phyloP scores from a whole-genome alignment of 2,888 invertebrate species.

The Lasioglossum calceatum region DNA sequence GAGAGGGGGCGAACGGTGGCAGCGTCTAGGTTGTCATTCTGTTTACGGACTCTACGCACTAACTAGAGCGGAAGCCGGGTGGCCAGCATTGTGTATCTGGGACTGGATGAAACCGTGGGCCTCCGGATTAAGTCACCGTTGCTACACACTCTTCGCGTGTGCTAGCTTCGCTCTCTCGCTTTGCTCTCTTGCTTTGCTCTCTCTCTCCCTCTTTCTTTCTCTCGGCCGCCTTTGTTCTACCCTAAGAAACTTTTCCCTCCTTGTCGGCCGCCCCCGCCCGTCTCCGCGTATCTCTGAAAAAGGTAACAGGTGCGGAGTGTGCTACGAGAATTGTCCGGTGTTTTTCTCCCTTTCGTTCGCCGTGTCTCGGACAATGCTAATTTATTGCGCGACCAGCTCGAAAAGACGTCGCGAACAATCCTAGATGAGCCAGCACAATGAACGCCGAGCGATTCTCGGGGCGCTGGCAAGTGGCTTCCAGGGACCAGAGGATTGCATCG shows the following conservation, averaged over 20 bases:
- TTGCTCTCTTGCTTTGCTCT: slow-evolving; percentile 1
- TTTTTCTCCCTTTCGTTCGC: slow-evolving; percentile 26
- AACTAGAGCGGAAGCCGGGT: slow-evolving; percentile 79
- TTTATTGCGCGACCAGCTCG: slow-evolving; percentile 65
- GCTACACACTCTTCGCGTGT: slow-evolving; percentile 50
- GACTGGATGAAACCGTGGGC: slow-evolving; percentile 64
- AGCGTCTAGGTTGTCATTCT: slow-evolving; percentile 72
- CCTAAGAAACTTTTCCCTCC: slow-evolving; percentile 38
- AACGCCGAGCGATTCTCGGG: slow-evolving; percentile 33
- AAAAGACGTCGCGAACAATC: slow-evolving; percentile 60
- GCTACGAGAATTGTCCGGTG: slow-evolving; percentile 55
- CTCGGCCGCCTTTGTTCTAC: slow-evolving; percentile 24
- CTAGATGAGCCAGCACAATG: slow-evolving; percentile 65
- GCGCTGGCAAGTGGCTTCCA: slow-evolving; percentile 47
- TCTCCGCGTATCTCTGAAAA: slow-evolving; percentile 68
- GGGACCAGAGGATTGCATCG: background rate
- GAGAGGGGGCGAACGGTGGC: background rate
- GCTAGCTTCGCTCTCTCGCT: slow-evolving; percentile 44
- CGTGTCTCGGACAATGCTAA: slow-evolving; percentile 70
- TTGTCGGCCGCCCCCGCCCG: slow-evolving; percentile 22
- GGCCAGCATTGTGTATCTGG: slow-evolving; percentile 76
- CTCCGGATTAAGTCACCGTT: slow-evolving; percentile 73
- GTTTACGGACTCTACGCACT: slow-evolving; percentile 74
- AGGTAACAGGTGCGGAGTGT: slow-evolving; percentile 76
- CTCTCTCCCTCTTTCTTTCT: slow-evolving; percentile 1